Percentiles rank a stretch among this genome's conserved stretches.
phyloP scores from a whole-genome alignment of 64 coral and sea anemone species.

The Pachyseris speciosa region DNA sequence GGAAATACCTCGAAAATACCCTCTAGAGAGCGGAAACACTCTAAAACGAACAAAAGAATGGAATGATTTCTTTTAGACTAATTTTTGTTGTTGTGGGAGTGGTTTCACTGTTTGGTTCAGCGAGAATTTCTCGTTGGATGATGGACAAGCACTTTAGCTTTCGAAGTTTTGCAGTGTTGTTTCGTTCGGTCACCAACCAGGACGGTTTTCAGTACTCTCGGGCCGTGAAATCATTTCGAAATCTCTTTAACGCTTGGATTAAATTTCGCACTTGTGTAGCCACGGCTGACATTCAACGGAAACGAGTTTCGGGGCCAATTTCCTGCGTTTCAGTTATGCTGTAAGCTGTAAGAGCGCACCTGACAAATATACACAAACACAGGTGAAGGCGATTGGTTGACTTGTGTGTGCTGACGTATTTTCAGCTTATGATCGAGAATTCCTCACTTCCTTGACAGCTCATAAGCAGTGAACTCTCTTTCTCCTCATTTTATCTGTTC shows the following conservation, averaged over 20 bases:
- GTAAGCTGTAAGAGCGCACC: constrained; percentile 59
- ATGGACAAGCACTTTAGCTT: not conserved
- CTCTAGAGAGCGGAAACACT: not conserved
- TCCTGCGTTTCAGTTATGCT: constrained; percentile 82
- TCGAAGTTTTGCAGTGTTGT: not conserved
- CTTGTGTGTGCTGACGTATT: constrained; percentile 63
- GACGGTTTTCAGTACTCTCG: too few relatives aligned
- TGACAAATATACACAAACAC: constrained; percentile 70
- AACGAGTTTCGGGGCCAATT: constrained; percentile 79
- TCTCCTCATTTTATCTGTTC: constrained; percentile 34
- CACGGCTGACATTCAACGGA: constrained; percentile 65
- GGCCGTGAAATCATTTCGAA: not conserved
- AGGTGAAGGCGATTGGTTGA: constrained; percentile 74
- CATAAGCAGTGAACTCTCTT: constrained; percentile 45
- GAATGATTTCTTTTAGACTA: not conserved
- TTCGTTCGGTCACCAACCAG: not conserved
- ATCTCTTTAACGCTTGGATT: constrained; percentile 11
- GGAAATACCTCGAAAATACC: too few relatives aligned
- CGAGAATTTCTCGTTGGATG: not conserved
- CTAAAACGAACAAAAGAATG: not conserved
- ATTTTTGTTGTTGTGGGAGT: not conserved
- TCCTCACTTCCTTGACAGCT: constrained; percentile 65
- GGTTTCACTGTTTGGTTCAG: not conserved
- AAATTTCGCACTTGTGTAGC: constrained; percentile 45
- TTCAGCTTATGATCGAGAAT: constrained; percentile 65